A percentile compares a stretch with the other conserved stretches of the same genome.
Evolutionary conservation across 2,113 vertebrate genomes (phyloP).

Genomic region (Pontoporia blainvillei): DNA sequence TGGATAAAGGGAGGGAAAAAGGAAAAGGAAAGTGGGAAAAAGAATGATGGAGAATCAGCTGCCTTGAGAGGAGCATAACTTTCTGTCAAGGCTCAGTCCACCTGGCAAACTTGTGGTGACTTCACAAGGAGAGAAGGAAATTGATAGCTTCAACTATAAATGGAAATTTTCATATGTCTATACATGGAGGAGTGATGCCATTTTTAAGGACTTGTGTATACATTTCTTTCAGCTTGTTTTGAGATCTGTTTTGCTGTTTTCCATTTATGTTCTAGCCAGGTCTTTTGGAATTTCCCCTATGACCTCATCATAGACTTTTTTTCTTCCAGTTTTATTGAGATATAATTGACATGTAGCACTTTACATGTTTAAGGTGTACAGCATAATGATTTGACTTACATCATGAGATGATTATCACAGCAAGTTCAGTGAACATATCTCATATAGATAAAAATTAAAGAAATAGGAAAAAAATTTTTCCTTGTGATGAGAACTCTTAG

Average conservation of each 20-base stretch:
- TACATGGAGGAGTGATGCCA: neutral
- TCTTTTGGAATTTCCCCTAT: neutral
- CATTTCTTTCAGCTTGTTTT: neutral
- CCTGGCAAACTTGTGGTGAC: neutral
- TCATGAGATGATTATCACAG: neutral
- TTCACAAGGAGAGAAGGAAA: neutral
- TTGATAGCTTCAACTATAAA: neutral
- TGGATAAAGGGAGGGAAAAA: neutral
- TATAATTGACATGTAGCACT: neutral
- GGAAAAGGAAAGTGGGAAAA: neutral
- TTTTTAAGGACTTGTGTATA: neutral
- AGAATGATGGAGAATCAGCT: neutral
- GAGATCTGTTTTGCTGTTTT: neutral
- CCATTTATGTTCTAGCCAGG: neutral
- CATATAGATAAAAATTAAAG: neutral
- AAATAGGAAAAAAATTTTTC: neutral
- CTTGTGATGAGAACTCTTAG: neutral
- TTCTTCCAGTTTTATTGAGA: neutral
- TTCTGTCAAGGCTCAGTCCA: neutral
- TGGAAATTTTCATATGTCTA: neutral
- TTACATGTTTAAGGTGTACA: neutral
- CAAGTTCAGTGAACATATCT: neutral
- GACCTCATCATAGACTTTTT: neutral
- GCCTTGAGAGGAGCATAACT: neutral
- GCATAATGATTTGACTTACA: neutral